These are phyloP conservation scores for Beris morrisii DNA, from an alignment of 2,888 invertebrate species.

Conservation along the genomic window DNA sequence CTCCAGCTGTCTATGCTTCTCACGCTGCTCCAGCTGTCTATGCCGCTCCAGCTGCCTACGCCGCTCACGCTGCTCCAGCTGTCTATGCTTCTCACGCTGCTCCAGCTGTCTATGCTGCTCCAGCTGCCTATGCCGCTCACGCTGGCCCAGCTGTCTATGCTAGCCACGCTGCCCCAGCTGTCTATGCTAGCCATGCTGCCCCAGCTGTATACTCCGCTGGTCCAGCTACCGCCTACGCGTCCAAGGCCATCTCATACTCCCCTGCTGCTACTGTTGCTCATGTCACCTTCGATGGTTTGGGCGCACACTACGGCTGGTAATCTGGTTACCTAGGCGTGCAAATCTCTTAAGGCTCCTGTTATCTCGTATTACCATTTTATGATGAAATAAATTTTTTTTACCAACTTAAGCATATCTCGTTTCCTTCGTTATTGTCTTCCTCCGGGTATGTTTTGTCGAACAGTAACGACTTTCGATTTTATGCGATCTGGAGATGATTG, in stretches of 20 bases:
- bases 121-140: conserved; percentile 34
- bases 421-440: not conserved
- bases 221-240: conserved; percentile 46
- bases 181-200: conserved; percentile 24
- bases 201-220: conserved; percentile 40
- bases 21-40: conserved; percentile 44
- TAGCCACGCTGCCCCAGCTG: conserved; percentile 36
- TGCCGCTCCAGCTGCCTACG: conserved; percentile 39
- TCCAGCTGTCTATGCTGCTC: conserved; percentile 30
- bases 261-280: conserved; percentile 67
- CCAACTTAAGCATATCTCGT: not conserved
- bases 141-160: conserved; percentile 33
- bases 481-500: not conserved
- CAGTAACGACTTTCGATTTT: conserved; percentile 10
- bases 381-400: not conserved
- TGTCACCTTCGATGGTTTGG: conserved; percentile 65
- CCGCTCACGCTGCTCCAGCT: conserved; percentile 39
- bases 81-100: conserved; percentile 42
- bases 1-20: conserved; percentile 43
- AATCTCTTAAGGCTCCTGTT: conserved; percentile 14
- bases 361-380: conserved; percentile 2
- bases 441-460: not conserved
- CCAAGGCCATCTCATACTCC: conserved; percentile 54
- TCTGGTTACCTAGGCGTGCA: conserved; percentile 7
- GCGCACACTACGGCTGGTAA: conserved; percentile 68